Percentiles rank a stretch among this genome's conserved stretches.
Conservation (phyloP, 2,113 vertebrate genomes). For the Plestiodon gilberti region DNA sequence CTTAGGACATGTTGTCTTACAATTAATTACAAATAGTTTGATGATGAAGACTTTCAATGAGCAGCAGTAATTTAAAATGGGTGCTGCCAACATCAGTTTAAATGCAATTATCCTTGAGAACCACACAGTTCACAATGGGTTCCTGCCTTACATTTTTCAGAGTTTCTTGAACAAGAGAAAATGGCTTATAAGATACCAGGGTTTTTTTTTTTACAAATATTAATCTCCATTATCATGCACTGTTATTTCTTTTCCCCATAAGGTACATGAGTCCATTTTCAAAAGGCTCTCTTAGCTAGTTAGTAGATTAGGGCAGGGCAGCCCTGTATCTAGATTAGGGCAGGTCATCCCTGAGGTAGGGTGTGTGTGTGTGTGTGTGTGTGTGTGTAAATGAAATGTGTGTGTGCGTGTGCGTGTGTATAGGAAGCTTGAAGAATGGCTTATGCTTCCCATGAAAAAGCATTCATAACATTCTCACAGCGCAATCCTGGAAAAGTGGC, state of each 20-base stretch:
- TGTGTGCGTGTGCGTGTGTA: no score
- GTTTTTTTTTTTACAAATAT: slow-evolving; percentile 48
- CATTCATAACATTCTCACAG: not conserved
- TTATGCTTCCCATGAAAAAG: slow-evolving; percentile 22
- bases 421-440: not conserved
- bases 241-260: slow-evolving; percentile 69
- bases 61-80: slow-evolving; percentile 55
- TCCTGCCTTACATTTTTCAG: slow-evolving; percentile 27
- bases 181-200: slow-evolving; percentile 2
- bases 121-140: not conserved
- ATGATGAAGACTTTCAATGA: slow-evolving; percentile 53
- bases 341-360: no score
- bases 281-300: slow-evolving; percentile 64
- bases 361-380: no score
- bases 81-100: slow-evolving; percentile 29
- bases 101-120: slow-evolving; percentile 34
- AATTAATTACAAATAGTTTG: slow-evolving; percentile 52
- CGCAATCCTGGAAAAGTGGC: no score
- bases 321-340: no score
- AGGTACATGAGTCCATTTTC: slow-evolving; percentile 74
- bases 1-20: slow-evolving; percentile 43
- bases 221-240: slow-evolving; percentile 68
- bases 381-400: no score
- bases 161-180: slow-evolving; percentile 18
- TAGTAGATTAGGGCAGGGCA: slow-evolving; percentile 45